phyloP scores from a whole-genome alignment of 2,888 invertebrate species.

The Heteropelma amictum region DNA sequence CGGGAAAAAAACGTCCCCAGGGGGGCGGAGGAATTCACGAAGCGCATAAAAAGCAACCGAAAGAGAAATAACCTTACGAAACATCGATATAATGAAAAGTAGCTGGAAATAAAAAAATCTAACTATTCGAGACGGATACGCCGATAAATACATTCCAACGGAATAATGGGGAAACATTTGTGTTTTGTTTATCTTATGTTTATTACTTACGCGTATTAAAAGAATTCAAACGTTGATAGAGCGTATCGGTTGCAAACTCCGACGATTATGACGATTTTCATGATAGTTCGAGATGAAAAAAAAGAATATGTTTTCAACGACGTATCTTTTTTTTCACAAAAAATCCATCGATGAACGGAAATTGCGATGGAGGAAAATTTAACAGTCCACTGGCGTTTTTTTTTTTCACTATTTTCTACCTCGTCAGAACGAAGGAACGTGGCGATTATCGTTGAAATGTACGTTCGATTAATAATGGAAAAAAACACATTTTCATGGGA shows the following conservation, averaged over 20 bases:
- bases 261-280: slow-evolving; percentile 9
- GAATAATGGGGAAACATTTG: not conserved
- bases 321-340: not conserved
- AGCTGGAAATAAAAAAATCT: not conserved
- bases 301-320: not conserved
- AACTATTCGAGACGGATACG: not conserved
- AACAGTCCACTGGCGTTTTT: slow-evolving; percentile 3
- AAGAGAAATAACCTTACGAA: not conserved
- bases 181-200: not conserved
- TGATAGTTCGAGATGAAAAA: slow-evolving; percentile 6
- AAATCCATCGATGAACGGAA: not conserved
- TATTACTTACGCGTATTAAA: slow-evolving; percentile 25
- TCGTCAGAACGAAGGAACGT: not conserved
- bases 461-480: not conserved
- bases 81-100: not conserved
- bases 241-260: slow-evolving; percentile 15
- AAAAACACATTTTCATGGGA: not conserved
- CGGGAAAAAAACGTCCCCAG: slow-evolving; percentile 23
- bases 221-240: slow-evolving; percentile 18
- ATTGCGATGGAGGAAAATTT: not conserved
- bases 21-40: not conserved
- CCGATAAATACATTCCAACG: no score
- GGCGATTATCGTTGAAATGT: slow-evolving; percentile 8
- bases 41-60: not conserved
- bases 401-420: slow-evolving; percentile 8